These are phyloP conservation scores for Solenodon paradoxus DNA, from an alignment of 2,113 vertebrate genomes.

Conservation along the genomic window DNA sequence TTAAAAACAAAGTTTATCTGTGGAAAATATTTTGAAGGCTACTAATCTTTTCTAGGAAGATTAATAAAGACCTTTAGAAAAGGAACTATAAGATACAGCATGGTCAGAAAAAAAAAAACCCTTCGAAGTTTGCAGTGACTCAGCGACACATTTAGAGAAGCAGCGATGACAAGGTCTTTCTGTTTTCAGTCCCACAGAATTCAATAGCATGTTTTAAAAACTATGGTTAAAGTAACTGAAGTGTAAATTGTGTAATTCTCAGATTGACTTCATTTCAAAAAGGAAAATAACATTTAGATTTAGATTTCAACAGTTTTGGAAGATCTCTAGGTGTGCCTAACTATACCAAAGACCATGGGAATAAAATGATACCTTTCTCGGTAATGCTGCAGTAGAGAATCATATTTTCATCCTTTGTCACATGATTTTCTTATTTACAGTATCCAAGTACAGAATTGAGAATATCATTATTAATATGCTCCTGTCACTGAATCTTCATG, in stretches of 20 bases:
- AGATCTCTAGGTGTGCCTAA: not conserved
- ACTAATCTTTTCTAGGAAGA: not conserved
- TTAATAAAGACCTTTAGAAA: not conserved
- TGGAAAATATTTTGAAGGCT: not conserved
- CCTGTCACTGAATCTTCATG: slow-evolving; percentile 19
- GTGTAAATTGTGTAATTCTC: slow-evolving; percentile 57
- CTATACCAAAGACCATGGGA: not conserved
- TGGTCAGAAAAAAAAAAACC: not conserved
- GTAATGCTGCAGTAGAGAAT: not conserved
- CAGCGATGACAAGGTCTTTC: not conserved
- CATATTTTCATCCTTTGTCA: slow-evolving; percentile 19
- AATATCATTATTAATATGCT: not conserved
- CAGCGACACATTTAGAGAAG: not conserved
- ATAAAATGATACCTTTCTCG: slow-evolving; percentile 14
- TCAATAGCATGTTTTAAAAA: slow-evolving; percentile 35
- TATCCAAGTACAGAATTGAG: not conserved
- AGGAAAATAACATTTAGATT: slow-evolving; percentile 56
- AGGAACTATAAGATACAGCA: not conserved
- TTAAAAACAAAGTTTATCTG: not conserved
- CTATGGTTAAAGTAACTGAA: slow-evolving; percentile 33
- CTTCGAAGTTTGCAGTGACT: slow-evolving; percentile 5
- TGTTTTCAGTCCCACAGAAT: not conserved
- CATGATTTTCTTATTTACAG: slow-evolving; percentile 18
- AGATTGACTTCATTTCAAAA: slow-evolving; percentile 59
- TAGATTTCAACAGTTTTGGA: slow-evolving; percentile 47